Base-by-base conservation (phyloP, 2,113 vertebrate species). In the Xenotilapia flavipinnis region DNA sequence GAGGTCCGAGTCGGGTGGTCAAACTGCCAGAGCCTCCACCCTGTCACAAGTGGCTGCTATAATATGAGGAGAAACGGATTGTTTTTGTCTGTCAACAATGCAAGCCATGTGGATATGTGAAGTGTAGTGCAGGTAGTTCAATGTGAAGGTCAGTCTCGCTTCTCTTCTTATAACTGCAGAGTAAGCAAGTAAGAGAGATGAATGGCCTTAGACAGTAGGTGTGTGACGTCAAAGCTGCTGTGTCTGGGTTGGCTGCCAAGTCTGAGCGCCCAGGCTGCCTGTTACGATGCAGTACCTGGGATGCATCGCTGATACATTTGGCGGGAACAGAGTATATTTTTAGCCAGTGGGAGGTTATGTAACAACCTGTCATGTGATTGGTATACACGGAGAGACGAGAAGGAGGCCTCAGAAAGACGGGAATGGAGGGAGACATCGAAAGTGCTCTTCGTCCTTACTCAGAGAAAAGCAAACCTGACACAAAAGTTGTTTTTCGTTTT, bases 341-440 rank as follows among this genome's bases (percentile, higher is more conserved):
- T 96, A 96, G 94, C 87, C 68, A 36, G 45, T 65, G 2, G 68
- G 80, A 51, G 17, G 88, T 96, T 96, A 95, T 94, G 90, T 95
- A 96, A 96, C 91, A 15, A 92, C 87, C 92, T 92, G 94, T 94
- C 93, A 95, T 95, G 94, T 94, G 94, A 93, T 94, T 91, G 88
- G 84, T 23, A 62, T 88, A 75, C 36, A 38, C 1, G 4, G 86
- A 85, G 86, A 80, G 55, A 56, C 5, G 6, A 77, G 80, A 28
- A 83, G 51, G 54, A 84, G 83, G 60, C 53, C 36, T 77, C 75
- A 14, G 68, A 53, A 45, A 45, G 55, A 75, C 58, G 4, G 33
- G 75, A 60, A 17, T 33, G 23, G 17, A 73, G 65, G 82, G 79
- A 89, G 68, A 53, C 7, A 5, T 47, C 6, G 17, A 54, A 55